phyloP scores from a whole-genome alignment of 2,888 invertebrate species.

The Eilema depressum region DNA sequence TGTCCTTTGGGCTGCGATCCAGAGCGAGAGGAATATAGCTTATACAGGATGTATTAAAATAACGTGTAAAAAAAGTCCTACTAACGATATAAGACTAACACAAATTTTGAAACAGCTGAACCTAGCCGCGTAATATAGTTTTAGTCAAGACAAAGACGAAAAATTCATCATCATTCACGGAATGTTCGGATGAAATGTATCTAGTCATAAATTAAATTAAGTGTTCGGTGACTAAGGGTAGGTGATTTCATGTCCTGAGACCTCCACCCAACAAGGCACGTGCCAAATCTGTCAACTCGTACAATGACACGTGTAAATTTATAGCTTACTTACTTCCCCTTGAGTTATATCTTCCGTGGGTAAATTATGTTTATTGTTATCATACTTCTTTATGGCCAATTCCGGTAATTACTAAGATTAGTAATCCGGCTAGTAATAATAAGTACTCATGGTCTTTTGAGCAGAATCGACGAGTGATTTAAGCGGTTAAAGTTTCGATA shows the following conservation, averaged over 20 bases:
- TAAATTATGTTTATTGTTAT: not conserved
- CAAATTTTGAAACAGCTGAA: no score
- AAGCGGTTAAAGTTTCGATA: no score
- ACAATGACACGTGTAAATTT: conserved; percentile 5
- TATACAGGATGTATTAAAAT: no score
- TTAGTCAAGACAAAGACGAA: not conserved
- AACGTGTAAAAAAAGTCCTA: no score
- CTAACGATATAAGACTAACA: no score
- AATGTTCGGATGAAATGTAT: not conserved
- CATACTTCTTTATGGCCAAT: not conserved
- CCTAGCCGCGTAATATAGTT: no score
- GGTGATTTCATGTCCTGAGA: not conserved
- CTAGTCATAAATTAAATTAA: not conserved
- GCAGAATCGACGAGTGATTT: no score
- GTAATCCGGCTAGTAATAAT: no score
- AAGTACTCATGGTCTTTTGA: no score
- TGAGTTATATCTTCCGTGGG: not conserved
- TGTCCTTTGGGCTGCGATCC: no score
- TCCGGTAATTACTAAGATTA: no score
- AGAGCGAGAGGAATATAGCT: no score
- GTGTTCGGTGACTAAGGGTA: conserved; percentile 11
- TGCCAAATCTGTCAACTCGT: conserved; percentile 5
- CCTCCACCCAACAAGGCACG: not conserved
- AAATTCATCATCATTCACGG: not conserved
- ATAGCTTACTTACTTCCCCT: conserved; percentile 1